These are phyloP conservation scores for Pristionchus mayeri DNA, from an alignment of 2,888 invertebrate genomes.

Conservation along the genomic window DNA sequence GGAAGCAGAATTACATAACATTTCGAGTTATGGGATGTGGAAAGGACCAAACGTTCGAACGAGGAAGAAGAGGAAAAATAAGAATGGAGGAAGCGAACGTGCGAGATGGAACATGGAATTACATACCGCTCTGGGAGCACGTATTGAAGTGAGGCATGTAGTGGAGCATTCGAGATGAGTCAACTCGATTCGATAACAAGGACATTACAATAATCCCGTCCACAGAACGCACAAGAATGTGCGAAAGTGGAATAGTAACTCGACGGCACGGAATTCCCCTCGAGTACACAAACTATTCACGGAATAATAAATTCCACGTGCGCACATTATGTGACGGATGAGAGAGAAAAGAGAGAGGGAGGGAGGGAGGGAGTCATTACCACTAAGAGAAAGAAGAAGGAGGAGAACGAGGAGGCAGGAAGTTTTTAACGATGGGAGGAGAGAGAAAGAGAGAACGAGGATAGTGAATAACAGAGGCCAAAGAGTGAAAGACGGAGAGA, in stretches of 20 bases:
- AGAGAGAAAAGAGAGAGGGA: background rate
- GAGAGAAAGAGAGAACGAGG: background rate
- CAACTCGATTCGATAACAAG: too few species aligned
- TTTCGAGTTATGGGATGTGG: too few species aligned
- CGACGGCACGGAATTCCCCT: background rate
- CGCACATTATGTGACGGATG: background rate
- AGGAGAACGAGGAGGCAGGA: background rate
- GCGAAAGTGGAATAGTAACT: too few species aligned
- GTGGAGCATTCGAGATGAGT: background rate
- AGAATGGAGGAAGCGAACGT: too few species aligned
- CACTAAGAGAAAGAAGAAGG: background rate
- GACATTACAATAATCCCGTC: too few species aligned
- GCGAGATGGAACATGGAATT: too few species aligned
- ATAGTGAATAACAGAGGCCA: slow-evolving; percentile 38
- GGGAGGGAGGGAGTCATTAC: slow-evolving; percentile 27
- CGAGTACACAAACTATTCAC: background rate
- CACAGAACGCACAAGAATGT: background rate
- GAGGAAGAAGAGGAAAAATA: background rate
- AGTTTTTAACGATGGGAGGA: slow-evolving; percentile 16
- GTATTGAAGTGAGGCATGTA: background rate
- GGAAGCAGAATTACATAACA: background rate
- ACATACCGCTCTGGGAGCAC: background rate
- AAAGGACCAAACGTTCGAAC: background rate
- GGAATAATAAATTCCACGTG: too few species aligned
- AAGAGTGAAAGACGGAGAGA: slow-evolving; percentile 5